Evolutionary conservation across 1,140 invertebrate species (phyloP).

Genomic region (Pogonomyrmex californicus): DNA sequence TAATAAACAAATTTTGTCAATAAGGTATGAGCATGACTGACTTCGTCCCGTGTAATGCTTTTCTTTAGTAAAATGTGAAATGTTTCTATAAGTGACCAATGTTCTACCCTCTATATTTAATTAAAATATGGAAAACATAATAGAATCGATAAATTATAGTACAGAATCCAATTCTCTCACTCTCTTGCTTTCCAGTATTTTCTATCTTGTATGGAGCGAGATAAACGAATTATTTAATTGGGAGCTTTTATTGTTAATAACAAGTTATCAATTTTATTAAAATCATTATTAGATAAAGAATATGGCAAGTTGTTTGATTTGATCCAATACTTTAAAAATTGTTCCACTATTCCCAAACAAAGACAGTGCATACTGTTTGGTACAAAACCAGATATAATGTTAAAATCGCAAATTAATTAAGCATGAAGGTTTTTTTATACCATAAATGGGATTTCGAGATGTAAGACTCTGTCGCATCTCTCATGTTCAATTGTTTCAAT

Average conservation of each 20-base stretch:
- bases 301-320: constrained; percentile 2
- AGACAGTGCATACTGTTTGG: not conserved
- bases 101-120: not conserved
- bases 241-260: constrained; percentile 8
- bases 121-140: not conserved
- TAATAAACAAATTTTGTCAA: not conserved
- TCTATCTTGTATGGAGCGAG: not conserved
- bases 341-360: not conserved
- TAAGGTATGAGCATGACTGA: not conserved
- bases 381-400: constrained; percentile 7
- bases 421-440: not conserved
- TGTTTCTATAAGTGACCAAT: not conserved
- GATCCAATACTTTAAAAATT: not conserved
- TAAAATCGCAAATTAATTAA: constrained; percentile 12
- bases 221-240: not conserved
- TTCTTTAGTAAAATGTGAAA: constrained; percentile 10
- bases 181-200: not conserved
- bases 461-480: not conserved
- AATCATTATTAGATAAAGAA: constrained; percentile 11
- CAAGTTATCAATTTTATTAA: not conserved
- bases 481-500: not conserved
- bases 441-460: not conserved
- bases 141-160: not conserved
- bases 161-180: not conserved
- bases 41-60: not conserved